Percentiles rank a stretch among this genome's conserved stretches.
Conservation (phyloP, 2,113 vertebrate species). For the Oncorhynchus kisutch region DNA sequence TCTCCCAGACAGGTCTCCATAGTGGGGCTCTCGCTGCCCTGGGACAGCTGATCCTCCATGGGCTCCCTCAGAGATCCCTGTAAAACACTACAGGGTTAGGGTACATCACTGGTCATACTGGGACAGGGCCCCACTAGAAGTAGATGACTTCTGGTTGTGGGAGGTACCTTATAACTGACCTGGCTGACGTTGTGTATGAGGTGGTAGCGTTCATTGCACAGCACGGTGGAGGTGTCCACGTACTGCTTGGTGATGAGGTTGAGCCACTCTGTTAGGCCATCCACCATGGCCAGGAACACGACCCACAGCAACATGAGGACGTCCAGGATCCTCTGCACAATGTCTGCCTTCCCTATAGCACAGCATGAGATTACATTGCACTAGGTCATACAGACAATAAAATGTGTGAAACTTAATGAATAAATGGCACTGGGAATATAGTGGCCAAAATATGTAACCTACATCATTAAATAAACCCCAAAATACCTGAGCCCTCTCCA, state of each 20-base stretch:
- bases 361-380: neutral
- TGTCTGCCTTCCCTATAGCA: slow-evolving; percentile 72
- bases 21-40: slow-evolving; percentile 58
- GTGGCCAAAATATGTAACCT: neutral
- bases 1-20: slow-evolving; percentile 69
- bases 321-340: slow-evolving; percentile 82
- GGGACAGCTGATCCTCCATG: slow-evolving; percentile 57
- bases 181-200: slow-evolving; percentile 75
- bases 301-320: slow-evolving; percentile 85
- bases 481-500: slow-evolving; percentile 53
- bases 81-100: neutral
- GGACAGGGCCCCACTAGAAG: neutral
- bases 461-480: neutral
- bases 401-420: neutral
- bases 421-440: neutral
- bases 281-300: slow-evolving; percentile 84
- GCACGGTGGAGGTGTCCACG: slow-evolving; percentile 79
- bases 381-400: neutral
- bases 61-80: slow-evolving; percentile 31
- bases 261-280: slow-evolving; percentile 87
- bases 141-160: neutral
- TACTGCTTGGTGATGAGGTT: slow-evolving; percentile 83
- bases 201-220: slow-evolving; percentile 84
- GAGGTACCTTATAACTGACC: slow-evolving; percentile 59
- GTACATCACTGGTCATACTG: neutral